A percentile compares a stretch with the other conserved stretches of the same genome.
Evolutionary conservation across 2,888 invertebrate species (phyloP).

Genomic region (Cephus spinipes): DNA sequence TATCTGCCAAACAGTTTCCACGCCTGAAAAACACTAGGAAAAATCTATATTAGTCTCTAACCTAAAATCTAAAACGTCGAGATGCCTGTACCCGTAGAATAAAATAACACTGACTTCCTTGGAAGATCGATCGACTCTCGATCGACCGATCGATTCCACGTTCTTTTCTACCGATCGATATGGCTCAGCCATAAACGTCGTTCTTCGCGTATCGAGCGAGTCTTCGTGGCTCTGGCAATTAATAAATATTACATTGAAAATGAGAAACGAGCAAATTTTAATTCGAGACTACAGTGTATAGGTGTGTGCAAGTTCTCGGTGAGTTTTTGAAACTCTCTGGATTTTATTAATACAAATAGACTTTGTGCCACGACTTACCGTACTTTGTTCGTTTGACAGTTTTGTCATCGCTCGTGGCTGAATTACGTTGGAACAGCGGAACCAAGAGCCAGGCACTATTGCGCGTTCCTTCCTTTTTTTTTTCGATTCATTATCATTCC

Average conservation of each 20-base stretch:
- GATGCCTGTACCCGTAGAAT: background rate
- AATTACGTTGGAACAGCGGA: background rate
- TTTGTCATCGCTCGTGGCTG: background rate
- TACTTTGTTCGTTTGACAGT: background rate
- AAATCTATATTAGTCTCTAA: background rate
- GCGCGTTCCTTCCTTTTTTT: background rate
- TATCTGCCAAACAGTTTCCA: background rate
- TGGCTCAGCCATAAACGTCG: background rate
- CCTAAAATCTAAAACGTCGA: too few species aligned
- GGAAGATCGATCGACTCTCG: background rate
- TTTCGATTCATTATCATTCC: background rate
- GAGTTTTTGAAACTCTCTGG: background rate
- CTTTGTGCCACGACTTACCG: background rate
- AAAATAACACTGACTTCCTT: background rate
- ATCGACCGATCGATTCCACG: background rate
- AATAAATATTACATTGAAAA: background rate
- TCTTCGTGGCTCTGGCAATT: background rate
- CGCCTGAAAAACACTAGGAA: background rate
- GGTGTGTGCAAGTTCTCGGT: background rate
- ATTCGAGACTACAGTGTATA: background rate
- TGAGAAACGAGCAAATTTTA: background rate
- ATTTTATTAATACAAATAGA: background rate
- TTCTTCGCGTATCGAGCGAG: background rate
- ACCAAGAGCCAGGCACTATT: background rate
- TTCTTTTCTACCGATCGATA: too few species aligned